Base-by-base conservation (phyloP, 2,113 vertebrate species). In the Lepisosteus oculatus region DNA sequence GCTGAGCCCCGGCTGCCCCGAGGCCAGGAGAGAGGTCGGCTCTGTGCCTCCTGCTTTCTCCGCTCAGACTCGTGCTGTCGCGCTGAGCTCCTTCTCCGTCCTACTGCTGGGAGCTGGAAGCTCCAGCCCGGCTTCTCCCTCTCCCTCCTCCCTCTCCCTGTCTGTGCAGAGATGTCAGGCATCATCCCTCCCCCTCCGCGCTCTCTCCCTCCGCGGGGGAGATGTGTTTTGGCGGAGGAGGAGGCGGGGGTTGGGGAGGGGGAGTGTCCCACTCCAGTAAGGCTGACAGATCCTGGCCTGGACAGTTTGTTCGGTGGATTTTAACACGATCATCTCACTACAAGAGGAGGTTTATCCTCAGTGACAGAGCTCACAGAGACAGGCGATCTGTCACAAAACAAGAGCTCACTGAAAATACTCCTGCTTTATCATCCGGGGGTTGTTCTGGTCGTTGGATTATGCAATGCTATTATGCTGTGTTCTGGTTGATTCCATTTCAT, bases 71-170 rank as follows among this genome's bases (percentile, higher is more conserved):
- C 15, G 43, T 51, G 17, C 43, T 65, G 51, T 66, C 54, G 59
- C 29, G 29, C 29, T 29, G 54, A 43, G 17, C n/a, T 61, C 44
- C 56, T 61, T 73, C 55, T 42, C 44, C 61, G 44, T 74, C 66
- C 54, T 67, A 61, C 69, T 56, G 42, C 65, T 45, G 44, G 42
- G 67, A 75, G 71, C 75, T 83, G 73, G 76, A 71, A 80, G 71
- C 75, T 74, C 76, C 70, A 51, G 55, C 72, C 29, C 44, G 8
- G 17, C 45, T 15, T 45, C 69, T 62, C 2, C 54, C 11, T 42
- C 4, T 57, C 56, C 67, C 72, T 70, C 61, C 72, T 71, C 71
- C 54, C 56, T 61, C 69, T 41, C 59, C 3, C 66, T 51, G 5
- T 6, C 5, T 51, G 5, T 51, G 47, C 9, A 51, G 47, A 51